Evolutionary conservation across 2,888 invertebrate species (phyloP).

Genomic region (Parascotia fuliginaria): DNA sequence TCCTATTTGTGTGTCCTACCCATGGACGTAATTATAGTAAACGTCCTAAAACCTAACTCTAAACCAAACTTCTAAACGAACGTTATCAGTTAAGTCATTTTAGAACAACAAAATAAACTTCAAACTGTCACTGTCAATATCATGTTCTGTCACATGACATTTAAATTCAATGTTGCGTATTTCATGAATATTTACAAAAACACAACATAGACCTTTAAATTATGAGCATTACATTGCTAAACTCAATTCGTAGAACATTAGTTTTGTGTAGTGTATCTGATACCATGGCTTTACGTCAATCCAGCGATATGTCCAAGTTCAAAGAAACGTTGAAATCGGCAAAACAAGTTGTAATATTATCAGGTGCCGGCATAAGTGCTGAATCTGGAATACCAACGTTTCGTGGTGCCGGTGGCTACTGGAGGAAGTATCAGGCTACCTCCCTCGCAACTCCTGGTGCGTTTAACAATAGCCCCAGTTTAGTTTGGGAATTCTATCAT

Average conservation of each 20-base stretch:
- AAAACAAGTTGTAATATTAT: constrained; percentile 85
- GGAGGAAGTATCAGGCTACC: constrained; percentile 53
- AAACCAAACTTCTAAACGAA: too few species aligned
- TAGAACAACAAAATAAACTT: too few species aligned
- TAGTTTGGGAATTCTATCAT: constrained; percentile 95
- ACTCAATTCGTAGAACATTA: constrained; percentile 25
- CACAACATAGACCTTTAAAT: constrained; percentile 16
- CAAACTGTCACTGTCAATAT: neutral
- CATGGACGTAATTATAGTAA: too few species aligned
- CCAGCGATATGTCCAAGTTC: constrained; percentile 69
- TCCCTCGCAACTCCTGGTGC: constrained; percentile 88
- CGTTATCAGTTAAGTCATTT: too few species aligned
- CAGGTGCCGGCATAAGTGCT: constrained; percentile 90
- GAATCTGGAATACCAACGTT: constrained; percentile 94
- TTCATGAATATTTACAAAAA: constrained; percentile 15
- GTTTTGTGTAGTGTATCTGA: constrained; percentile 20
- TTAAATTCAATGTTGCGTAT: neutral
- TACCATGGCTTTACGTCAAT: constrained; percentile 46
- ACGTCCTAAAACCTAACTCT: too few species aligned
- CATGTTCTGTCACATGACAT: neutral
- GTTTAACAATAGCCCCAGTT: constrained; percentile 88
- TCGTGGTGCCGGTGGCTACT: constrained; percentile 90
- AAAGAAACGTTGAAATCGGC: constrained; percentile 80
- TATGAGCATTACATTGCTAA: constrained; percentile 40
- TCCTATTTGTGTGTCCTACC: too few species aligned